These are phyloP conservation scores for Neocrepidodera transversa DNA, from an alignment of 2,888 invertebrate genomes.

Conservation along the genomic window DNA sequence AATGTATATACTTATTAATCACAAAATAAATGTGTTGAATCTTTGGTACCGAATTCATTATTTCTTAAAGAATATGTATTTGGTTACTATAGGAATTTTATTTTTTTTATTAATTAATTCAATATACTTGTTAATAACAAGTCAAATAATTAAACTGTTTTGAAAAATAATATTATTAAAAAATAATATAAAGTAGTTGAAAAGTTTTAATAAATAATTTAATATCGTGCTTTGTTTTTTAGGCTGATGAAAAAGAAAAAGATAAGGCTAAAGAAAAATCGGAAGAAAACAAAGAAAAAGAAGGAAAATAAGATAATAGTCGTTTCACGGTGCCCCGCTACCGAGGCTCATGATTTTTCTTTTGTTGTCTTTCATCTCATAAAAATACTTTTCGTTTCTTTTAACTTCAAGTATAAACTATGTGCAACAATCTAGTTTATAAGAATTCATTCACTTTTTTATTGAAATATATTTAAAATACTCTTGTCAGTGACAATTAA, in stretches of 20 bases:
- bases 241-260: slow-evolving; percentile 82
- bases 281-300: slow-evolving; percentile 76
- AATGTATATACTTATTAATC: no score
- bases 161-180: no score
- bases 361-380: slow-evolving; percentile 32
- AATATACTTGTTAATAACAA: no score
- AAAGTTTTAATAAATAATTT: no score
- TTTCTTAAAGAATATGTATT: no score
- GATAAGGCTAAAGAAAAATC: slow-evolving; percentile 65
- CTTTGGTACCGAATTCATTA: no score
- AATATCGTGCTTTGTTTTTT: slow-evolving; percentile 56
- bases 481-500: slow-evolving; percentile 53
- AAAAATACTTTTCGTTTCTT: slow-evolving; percentile 47
- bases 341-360: slow-evolving; percentile 49
- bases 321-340: slow-evolving; percentile 47
- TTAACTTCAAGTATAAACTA: slow-evolving; percentile 53
- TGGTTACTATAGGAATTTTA: no score
- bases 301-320: slow-evolving; percentile 59
- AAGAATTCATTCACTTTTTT: slow-evolving; percentile 50
- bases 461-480: slow-evolving; percentile 41
- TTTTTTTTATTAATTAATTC: no score
- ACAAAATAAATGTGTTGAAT: no score
- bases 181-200: no score
- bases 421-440: slow-evolving; percentile 59
- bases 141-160: no score